Evolutionary conservation across 2,888 invertebrate species (phyloP).

Genomic region (Lasioglossum morio): DNA sequence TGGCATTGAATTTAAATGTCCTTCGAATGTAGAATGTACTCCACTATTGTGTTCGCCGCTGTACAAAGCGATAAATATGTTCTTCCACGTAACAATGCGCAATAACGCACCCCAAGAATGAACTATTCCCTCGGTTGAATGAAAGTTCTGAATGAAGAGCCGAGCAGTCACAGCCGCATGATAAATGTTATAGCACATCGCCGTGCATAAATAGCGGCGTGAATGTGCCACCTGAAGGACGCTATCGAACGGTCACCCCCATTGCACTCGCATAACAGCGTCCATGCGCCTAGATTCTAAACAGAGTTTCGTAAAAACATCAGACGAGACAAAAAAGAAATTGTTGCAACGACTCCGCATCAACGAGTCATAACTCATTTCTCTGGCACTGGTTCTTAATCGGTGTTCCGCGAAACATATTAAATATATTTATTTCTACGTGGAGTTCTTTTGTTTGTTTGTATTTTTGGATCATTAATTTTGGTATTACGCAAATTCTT

Average conservation of each 20-base stretch:
- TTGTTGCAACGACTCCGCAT: not conserved
- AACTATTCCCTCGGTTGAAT: conserved; percentile 50
- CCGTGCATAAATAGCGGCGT: conserved; percentile 55
- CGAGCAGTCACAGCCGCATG: conserved; percentile 52
- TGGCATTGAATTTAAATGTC: not conserved
- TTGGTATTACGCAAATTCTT: too few species aligned
- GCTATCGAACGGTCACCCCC: conserved; percentile 46
- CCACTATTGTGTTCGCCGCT: not conserved
- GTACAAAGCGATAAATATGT: not conserved
- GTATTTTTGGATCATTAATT: too few species aligned
- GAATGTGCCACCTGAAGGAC: conserved; percentile 39
- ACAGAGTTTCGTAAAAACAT: not conserved
- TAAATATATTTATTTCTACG: too few species aligned
- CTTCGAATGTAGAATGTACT: not conserved
- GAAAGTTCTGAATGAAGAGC: conserved; percentile 64
- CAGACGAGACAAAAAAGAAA: not conserved
- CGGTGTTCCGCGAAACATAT: too few species aligned
- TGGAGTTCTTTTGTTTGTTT: too few species aligned
- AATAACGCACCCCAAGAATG: conserved; percentile 47
- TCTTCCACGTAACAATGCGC: conserved; percentile 29
- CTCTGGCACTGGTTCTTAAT: too few species aligned
- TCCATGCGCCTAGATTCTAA: conserved; percentile 18
- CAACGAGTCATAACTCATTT: not conserved
- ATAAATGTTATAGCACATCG: conserved; percentile 45
- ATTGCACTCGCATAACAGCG: conserved; percentile 19